Evolutionary conservation across 2,888 invertebrate genomes (phyloP).

Genomic region (Odontocerum albicorne): DNA sequence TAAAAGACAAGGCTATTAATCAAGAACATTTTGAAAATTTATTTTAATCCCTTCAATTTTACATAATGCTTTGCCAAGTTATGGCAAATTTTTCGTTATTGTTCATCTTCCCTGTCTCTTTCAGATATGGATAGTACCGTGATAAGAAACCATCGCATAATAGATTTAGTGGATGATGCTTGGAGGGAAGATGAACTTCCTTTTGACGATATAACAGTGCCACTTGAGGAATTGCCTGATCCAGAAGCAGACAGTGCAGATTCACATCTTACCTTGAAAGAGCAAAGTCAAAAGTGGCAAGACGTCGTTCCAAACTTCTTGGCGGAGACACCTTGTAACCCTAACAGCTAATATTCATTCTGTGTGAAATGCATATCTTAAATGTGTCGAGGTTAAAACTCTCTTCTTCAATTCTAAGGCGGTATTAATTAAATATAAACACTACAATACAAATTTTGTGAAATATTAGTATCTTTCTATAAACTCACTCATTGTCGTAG

Average conservation of each 20-base stretch:
- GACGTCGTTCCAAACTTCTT: slow-evolving; percentile 57
- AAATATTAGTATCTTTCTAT: no score
- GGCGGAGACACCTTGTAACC: slow-evolving; percentile 25
- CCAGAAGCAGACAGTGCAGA: slow-evolving; percentile 92
- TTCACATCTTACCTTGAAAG: slow-evolving; percentile 84
- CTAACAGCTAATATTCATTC: slow-evolving; percentile 41
- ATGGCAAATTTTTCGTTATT: not conserved
- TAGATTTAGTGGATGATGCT: slow-evolving; percentile 81
- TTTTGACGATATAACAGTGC: slow-evolving; percentile 81
- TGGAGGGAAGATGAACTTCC: slow-evolving; percentile 86
- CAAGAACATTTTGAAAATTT: no score
- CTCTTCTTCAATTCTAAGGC: no score
- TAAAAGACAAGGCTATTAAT: no score
- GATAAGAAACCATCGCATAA: slow-evolving; percentile 70
- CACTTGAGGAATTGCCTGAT: slow-evolving; percentile 86
- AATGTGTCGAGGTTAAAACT: no score
- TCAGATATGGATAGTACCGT: slow-evolving; percentile 77
- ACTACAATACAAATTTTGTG: no score
- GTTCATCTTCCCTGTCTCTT: no score
- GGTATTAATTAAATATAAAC: no score
- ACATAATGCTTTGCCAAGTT: no score
- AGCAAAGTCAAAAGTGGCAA: slow-evolving; percentile 74
- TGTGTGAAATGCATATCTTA: no score
- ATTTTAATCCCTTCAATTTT: no score
- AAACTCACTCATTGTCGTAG: no score